Evolutionary conservation across 1,140 invertebrate species (phyloP).

Genomic region (Drosophila orosa): DNA sequence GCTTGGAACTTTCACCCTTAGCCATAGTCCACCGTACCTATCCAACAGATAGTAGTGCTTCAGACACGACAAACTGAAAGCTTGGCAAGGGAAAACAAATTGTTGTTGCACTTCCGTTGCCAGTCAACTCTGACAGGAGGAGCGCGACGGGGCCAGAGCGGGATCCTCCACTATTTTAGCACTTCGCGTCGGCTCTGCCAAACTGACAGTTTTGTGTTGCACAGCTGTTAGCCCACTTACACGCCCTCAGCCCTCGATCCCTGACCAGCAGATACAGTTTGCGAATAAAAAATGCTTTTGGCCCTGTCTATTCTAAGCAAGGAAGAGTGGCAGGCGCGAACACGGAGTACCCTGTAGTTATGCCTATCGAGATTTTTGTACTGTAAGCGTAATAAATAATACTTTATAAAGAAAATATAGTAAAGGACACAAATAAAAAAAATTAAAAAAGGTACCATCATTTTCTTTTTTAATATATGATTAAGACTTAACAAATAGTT

Average conservation of each 20-base stretch:
- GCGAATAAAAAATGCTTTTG: conserved; percentile 46
- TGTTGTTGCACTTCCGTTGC: conserved; percentile 67
- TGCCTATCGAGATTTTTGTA: background rate
- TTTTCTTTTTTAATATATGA: no score
- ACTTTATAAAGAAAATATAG: background rate
- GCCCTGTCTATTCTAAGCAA: conserved; percentile 43
- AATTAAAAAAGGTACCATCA: no score
- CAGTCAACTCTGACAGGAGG: conserved; percentile 50
- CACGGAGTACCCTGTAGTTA: background rate
- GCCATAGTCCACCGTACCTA: conserved; percentile 26
- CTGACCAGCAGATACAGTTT: conserved; percentile 46
- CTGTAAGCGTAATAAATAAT: background rate
- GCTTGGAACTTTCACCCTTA: conserved; percentile 3
- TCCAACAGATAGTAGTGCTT: conserved; percentile 33
- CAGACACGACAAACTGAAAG: conserved; percentile 39
- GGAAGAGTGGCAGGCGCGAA: background rate
- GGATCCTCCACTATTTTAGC: conserved; percentile 53
- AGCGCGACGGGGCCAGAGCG: conserved; percentile 26
- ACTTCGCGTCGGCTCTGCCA: conserved; percentile 38
- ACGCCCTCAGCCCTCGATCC: background rate
- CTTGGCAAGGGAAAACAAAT: conserved; percentile 55
- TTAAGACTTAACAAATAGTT: no score
- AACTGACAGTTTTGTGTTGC: conserved; percentile 74
- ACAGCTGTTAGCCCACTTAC: conserved; percentile 52
- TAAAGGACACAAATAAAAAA: background rate